Evolutionary conservation across 2,113 vertebrate species (phyloP).

Genomic region (Anarrhichthys ocellatus): DNA sequence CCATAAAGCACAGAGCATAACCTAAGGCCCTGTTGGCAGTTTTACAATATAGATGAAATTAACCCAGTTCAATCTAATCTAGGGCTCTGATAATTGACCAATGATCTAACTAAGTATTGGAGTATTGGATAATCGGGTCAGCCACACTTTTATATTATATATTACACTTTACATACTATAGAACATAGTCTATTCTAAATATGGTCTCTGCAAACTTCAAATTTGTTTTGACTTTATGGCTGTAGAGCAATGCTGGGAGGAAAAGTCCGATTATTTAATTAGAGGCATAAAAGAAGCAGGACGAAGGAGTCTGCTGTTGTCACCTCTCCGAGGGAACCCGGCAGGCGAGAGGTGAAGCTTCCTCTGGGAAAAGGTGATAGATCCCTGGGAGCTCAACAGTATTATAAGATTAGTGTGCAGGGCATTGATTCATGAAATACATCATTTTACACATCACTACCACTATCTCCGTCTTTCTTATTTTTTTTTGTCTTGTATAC

Average conservation of each 20-base stretch:
- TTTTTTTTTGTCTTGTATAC: not conserved
- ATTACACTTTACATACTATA: not conserved
- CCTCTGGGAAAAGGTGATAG: slow-evolving; percentile 55
- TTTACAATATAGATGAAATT: not conserved
- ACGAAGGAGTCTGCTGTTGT: slow-evolving; percentile 17
- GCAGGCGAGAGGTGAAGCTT: slow-evolving; percentile 15
- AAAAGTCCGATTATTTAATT: slow-evolving; percentile 54
- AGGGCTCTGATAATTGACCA: not conserved
- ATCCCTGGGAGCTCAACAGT: slow-evolving; percentile 20
- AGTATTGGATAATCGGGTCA: not conserved
- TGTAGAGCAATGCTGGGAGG: slow-evolving; percentile 1
- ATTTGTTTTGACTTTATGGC: not conserved
- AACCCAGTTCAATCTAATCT: not conserved
- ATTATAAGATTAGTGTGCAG: slow-evolving; percentile 45
- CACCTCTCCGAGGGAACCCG: slow-evolving; percentile 20
- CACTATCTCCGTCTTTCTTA: not conserved
- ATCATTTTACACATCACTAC: slow-evolving; percentile 16
- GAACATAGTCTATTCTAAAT: not conserved
- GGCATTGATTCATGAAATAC: slow-evolving; percentile 41
- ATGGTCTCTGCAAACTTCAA: not conserved
- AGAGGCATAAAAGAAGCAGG: slow-evolving; percentile 31
- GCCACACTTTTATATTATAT: not conserved
- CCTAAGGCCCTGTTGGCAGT: not conserved
- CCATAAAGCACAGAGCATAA: not conserved
- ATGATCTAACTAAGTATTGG: not conserved